Evolutionary conservation across 2,888 invertebrate genomes (phyloP), one percentile per base, ranked within the genome.

Genomic region (Cetonia aurata): DNA sequence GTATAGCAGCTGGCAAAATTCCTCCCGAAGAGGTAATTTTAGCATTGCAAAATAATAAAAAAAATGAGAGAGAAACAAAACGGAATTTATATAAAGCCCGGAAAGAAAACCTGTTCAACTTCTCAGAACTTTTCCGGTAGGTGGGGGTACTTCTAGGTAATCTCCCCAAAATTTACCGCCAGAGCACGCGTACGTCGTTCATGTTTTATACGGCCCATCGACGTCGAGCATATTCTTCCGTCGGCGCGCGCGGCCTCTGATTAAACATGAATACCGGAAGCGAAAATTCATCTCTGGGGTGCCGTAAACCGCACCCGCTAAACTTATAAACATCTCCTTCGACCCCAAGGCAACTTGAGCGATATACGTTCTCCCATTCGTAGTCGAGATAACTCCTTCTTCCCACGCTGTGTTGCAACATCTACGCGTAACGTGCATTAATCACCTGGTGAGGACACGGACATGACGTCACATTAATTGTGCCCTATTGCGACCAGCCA

Each of bases 401-500:
- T 4, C 25, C n/a, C 1, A 12, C 15, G 15, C 50, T 17, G 12
- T 65, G 50, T 50, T 73, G 72, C 74, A 72, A 77, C 77, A 78
- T 78, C 75, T 74, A 33, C 6, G n/a, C 3, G 37, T 37, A 77
- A 76, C 76, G 74, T 75, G 73, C 80, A 82, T 82, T 80, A 81
- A 82, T 82, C 82, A 81, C 80, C 80, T 81, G 82, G 76, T 76
- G 79, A 79, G 77, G 81, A 80, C 81, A 78, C 77, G 76, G 75
- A 79, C 80, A 79, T 79, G 80, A 79, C 80, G 79, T 79, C 80
- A 80, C 80, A 82, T 82, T 79, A 80, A 80, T 81, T 79, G 77
- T 73, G 76, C 74, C 75, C 75, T 75, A 73, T 75, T 74, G 70
- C 62, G 15, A 41, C 12, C 15, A n/a, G n/a, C 44, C 12, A 15